Conservation (phyloP, 2,888 invertebrate genomes). For the Cistogaster globosa region DNA sequence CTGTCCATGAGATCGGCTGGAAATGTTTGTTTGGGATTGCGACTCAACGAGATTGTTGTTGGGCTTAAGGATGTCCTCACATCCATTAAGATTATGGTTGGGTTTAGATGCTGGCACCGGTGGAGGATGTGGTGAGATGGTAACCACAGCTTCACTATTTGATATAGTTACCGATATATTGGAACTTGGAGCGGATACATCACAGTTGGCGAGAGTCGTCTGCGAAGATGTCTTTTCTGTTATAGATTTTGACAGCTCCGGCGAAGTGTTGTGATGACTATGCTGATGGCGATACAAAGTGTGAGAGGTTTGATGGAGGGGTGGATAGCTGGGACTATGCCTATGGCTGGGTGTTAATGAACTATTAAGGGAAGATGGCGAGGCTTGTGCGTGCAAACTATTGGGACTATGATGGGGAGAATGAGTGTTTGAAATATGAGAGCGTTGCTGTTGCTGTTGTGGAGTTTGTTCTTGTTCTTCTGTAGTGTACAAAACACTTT, state of each 20-base stretch:
- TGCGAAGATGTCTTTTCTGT: slow-evolving; percentile 51
- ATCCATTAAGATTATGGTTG: slow-evolving; percentile 20
- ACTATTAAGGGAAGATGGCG: slow-evolving; percentile 15
- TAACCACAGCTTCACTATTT: slow-evolving; percentile 77
- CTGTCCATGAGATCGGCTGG: slow-evolving; percentile 56
- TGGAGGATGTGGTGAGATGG: slow-evolving; percentile 76
- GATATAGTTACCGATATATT: slow-evolving; percentile 81
- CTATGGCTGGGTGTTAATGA: slow-evolving; percentile 75
- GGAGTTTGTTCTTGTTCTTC: slow-evolving; percentile 82
- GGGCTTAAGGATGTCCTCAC: slow-evolving; percentile 37
- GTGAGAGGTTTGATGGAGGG: slow-evolving; percentile 77
- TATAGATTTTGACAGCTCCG: slow-evolving; percentile 41
- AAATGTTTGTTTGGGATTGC: slow-evolving; percentile 74
- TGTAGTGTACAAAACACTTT: slow-evolving; percentile 89
- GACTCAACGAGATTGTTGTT: slow-evolving; percentile 50
- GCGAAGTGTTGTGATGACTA: slow-evolving; percentile 34
- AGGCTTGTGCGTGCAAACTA: slow-evolving; percentile 25
- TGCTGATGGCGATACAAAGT: slow-evolving; percentile 77
- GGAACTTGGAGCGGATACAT: slow-evolving; percentile 77
- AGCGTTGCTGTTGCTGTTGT: slow-evolving; percentile 70
- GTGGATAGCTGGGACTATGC: slow-evolving; percentile 81
- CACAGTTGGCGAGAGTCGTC: slow-evolving; percentile 60
- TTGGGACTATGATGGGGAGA: slow-evolving; percentile 54
- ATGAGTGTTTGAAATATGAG: slow-evolving; percentile 8
- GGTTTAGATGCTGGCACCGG: slow-evolving; percentile 71